These are phyloP conservation scores for Epicampocera succincta DNA, from an alignment of 2,888 invertebrate species.

Conservation along the genomic window DNA sequence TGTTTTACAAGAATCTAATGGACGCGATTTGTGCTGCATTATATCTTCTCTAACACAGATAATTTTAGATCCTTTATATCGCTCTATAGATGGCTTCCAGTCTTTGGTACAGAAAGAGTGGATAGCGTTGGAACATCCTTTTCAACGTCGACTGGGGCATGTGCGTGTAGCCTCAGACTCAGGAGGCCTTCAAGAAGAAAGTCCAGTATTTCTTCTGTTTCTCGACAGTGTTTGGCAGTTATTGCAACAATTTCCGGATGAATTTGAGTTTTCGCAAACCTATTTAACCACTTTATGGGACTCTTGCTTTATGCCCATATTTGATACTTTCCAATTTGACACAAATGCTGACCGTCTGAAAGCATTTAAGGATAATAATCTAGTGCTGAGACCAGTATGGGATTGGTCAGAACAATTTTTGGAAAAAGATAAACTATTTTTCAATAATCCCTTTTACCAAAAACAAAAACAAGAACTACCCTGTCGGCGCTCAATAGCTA, in stretches of 20 bases:
- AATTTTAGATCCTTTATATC: slow-evolving; percentile 90
- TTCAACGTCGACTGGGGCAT: slow-evolving; percentile 86
- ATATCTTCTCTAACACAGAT: slow-evolving; percentile 94
- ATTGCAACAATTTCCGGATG: slow-evolving; percentile 91
- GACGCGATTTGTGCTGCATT: slow-evolving; percentile 93
- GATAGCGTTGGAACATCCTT: slow-evolving; percentile 95
- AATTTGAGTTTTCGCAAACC: slow-evolving; percentile 95
- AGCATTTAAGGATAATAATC: slow-evolving; percentile 82
- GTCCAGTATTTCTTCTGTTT: slow-evolving; percentile 94
- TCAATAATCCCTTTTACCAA: slow-evolving; percentile 91
- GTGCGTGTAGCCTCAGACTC: slow-evolving; percentile 78
- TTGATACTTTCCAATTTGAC: slow-evolving; percentile 96
- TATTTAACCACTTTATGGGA: slow-evolving; percentile 97
- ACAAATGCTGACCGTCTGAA: slow-evolving; percentile 88
- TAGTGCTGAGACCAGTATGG: slow-evolving; percentile 91
- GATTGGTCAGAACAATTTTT: slow-evolving; percentile 94
- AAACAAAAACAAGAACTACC: slow-evolving; percentile 76
- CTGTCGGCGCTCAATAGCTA: slow-evolving; percentile 77
- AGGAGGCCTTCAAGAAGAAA: slow-evolving; percentile 81
- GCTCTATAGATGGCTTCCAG: slow-evolving; percentile 94
- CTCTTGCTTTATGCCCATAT: slow-evolving; percentile 91
- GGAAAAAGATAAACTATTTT: slow-evolving; percentile 90
- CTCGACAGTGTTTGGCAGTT: slow-evolving; percentile 97
- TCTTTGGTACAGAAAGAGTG: slow-evolving; percentile 96
- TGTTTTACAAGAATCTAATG: slow-evolving; percentile 93